Percentiles rank a stretch among this genome's conserved stretches.
These are phyloP conservation scores for Galbula dea DNA, from an alignment of 2,113 vertebrate species.

Conservation along the genomic window DNA sequence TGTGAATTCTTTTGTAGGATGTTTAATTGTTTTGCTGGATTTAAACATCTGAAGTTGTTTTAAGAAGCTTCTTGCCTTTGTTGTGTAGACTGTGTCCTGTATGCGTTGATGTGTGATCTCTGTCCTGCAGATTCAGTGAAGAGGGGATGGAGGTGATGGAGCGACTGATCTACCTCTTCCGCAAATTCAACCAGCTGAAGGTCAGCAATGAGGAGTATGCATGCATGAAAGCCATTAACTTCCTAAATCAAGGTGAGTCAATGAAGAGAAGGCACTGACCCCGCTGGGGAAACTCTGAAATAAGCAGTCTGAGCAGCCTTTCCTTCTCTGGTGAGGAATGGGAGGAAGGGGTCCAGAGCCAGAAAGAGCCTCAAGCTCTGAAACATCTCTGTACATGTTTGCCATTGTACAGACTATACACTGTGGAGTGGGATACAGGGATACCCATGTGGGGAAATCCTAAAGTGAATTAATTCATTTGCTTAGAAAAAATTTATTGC, in stretches of 20 bases:
- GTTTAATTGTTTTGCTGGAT: no score
- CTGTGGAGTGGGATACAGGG: neutral
- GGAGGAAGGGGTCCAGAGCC: neutral
- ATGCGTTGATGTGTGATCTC: neutral
- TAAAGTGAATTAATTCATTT: slow-evolving; percentile 44
- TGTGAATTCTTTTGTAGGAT: neutral
- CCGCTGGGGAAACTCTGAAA: neutral
- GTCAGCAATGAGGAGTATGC: slow-evolving; percentile 97
- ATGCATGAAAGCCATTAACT: slow-evolving; percentile 99
- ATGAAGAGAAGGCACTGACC: neutral
- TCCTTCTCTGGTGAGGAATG: neutral
- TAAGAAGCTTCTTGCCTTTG: neutral
- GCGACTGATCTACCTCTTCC: slow-evolving; percentile 94
- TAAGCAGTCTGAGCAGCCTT: neutral
- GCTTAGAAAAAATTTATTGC: slow-evolving; percentile 56
- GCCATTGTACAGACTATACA: neutral
- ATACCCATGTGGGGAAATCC: neutral
- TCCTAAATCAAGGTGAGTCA: slow-evolving; percentile 93
- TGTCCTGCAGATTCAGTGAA: slow-evolving; percentile 84
- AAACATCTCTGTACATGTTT: neutral
- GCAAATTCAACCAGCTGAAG: slow-evolving; percentile 94
- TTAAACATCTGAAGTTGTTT: neutral
- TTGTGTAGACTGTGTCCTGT: accelerated
- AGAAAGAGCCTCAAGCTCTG: neutral
- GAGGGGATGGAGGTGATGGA: slow-evolving; percentile 99